A percentile compares a stretch with the other conserved stretches of the same genome.
Evolutionary conservation across 2,797 vertebrate genomes (phyloP).

Genomic region (Hydrolagus colliei): DNA sequence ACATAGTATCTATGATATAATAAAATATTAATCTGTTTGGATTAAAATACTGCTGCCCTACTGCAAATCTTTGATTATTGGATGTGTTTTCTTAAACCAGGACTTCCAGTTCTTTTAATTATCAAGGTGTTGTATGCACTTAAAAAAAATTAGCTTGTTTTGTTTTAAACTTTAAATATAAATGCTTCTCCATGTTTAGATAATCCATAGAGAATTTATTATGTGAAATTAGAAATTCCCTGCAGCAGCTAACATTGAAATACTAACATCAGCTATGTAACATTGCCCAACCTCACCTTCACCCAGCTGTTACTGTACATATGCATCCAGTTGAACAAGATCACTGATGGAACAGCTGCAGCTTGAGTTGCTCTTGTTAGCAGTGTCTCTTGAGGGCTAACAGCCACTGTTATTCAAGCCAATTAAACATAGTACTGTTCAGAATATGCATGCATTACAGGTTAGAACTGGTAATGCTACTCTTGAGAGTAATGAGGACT

Average conservation of each 20-base stretch:
- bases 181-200: background rate
- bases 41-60: background rate
- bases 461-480: slow-evolving; percentile 7
- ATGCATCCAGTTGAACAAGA: slow-evolving; percentile 3
- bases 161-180: background rate
- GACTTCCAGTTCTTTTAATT: background rate
- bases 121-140: background rate
- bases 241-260: too few relatives aligned
- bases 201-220: background rate
- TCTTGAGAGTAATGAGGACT: background rate
- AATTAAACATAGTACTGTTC: slow-evolving; percentile 23
- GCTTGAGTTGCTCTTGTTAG: slow-evolving; percentile 2
- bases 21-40: background rate
- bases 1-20: background rate
- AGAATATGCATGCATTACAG: slow-evolving; percentile 4
- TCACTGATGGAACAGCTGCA: slow-evolving; percentile 11
- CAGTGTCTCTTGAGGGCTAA: slow-evolving; percentile 9
- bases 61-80: background rate
- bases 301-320: background rate
- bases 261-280: too few relatives aligned
- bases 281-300: background rate
- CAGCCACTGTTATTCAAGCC: slow-evolving; percentile 20
- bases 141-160: background rate
- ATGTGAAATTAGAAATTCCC: background rate
- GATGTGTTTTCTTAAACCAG: background rate